Conservation (phyloP, 2,888 invertebrate species). For the Chelonus formosanus region DNA sequence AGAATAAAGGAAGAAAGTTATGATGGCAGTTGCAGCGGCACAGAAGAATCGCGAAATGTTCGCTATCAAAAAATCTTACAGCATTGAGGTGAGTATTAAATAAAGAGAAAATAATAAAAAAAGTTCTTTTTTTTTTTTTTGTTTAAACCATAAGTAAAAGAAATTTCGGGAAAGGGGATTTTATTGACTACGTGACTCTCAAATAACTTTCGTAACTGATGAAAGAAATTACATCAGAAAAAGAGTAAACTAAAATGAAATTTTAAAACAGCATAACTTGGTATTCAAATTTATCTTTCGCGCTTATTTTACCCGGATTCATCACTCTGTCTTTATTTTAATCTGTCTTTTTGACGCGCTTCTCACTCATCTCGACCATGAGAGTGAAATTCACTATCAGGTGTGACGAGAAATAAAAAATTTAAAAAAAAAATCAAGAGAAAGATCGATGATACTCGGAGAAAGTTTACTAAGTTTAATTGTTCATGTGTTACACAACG, state of each 20-base stretch:
- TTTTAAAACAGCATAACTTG: constrained; percentile 3
- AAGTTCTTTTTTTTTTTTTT: background rate
- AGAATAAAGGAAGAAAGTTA: constrained; percentile 48
- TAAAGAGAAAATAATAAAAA: constrained; percentile 11
- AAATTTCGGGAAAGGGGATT: constrained; percentile 8
- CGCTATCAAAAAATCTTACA: constrained; percentile 96
- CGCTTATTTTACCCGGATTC: constrained; percentile 17
- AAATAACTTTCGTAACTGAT: constrained; percentile 47
- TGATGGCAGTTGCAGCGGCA: constrained; percentile 90
- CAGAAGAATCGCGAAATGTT: constrained; percentile 96
- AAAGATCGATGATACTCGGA: constrained; percentile 27
- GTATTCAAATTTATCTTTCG: constrained; percentile 11
- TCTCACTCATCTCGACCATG: constrained; percentile 13
- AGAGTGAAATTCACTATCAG: constrained; percentile 37
- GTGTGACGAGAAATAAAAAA: constrained; percentile 2
- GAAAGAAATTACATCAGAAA: constrained; percentile 52
- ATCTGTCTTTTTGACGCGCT: too few relatives aligned
- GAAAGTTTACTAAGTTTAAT: constrained; percentile 34
- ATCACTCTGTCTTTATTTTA: constrained; percentile 27
- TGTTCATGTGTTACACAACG: constrained; percentile 32
- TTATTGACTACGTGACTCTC: constrained; percentile 18
- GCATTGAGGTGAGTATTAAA: constrained; percentile 86
- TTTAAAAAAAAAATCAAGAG: constrained; percentile 2
- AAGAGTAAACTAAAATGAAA: constrained; percentile 20
- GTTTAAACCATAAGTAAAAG: background rate